phyloP scores from a whole-genome alignment of 2,888 invertebrate species.

The Nemoura dubitans region DNA sequence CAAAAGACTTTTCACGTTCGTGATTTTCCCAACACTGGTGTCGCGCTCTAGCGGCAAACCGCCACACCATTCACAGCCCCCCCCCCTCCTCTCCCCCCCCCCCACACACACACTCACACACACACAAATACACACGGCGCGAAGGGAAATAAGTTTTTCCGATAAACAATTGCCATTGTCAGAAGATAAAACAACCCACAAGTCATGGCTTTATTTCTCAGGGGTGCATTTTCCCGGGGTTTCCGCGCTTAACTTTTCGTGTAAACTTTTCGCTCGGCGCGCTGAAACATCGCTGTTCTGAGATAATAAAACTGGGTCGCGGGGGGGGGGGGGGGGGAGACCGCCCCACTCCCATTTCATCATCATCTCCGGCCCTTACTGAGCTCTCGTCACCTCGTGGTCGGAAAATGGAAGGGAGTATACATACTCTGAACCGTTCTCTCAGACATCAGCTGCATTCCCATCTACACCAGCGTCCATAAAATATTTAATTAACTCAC shows the following conservation, averaged over 20 bases:
- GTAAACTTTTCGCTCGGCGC: constrained; percentile 34
- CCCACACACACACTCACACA: too few relatives aligned
- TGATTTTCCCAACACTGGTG: not conserved
- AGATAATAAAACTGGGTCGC: not conserved
- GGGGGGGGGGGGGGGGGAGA: constrained; percentile 15
- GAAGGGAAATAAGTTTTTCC: not conserved
- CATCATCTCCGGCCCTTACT: not conserved
- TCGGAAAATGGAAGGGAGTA: not conserved
- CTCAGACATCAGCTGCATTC: constrained; percentile 23
- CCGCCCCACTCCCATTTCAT: constrained; percentile 9
- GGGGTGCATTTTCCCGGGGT: constrained; percentile 28
- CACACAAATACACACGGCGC: too few relatives aligned
- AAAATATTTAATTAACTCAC: constrained; percentile 38
- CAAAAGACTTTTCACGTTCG: not conserved
- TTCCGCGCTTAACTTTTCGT: constrained; percentile 33
- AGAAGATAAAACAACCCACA: constrained; percentile 18
- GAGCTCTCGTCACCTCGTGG: constrained; percentile 1
- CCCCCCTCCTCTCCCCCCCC: too few relatives aligned
- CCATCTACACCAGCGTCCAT: constrained; percentile 13
- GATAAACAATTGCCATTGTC: constrained; percentile 35
- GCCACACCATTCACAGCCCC: not conserved
- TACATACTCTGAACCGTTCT: not conserved
- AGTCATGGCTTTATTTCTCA: constrained; percentile 22
- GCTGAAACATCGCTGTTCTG: constrained; percentile 38
- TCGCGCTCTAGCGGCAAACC: not conserved